Evolutionary conservation across 2,888 invertebrate genomes (phyloP), one percentile per base, ranked within the genome.

Genomic region (Tortrix viridana): DNA sequence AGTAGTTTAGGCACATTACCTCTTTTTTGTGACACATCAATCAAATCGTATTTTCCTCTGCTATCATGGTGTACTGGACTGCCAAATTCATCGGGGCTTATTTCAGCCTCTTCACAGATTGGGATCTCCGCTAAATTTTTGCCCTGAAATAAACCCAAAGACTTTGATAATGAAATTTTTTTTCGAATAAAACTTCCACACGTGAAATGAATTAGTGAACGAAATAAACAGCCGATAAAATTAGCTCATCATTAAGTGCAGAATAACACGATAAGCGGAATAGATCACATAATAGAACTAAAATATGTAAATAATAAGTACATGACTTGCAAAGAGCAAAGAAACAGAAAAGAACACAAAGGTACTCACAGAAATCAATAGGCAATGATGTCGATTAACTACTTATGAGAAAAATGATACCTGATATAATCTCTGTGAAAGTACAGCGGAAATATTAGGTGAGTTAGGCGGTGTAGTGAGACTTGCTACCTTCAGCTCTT

Each of bases 381-480:
- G 82, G 81, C 79, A 85, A 87, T 87, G 85, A 79, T 74, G 77
- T 79, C 82, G 77, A 80, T 76, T 74, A 72, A 77, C 70, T 67
- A 74, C 71, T 70, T 75, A 78, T 76, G 66, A 77, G 76, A 54
- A 58, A 71, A 74, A 72, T 72, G 70, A 87, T 91, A 94, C 94
- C 92, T 93, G 94, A 81, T 93, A 94, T 74, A 89, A 93, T 74
- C 93, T 93, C 74, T 93, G 93, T 71, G 92, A 91, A 78, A 95
- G 92, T 60, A 88, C 84, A 72, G 93, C 93, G 52, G 95, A 95
- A 69, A 95, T 95, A 84, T 95, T 95, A 52, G 96, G 95, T 47
- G 96, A 96, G 82, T 96, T 96, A 67, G 95, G 96, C 65, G 96
- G 96, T 66, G 95, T 95, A 46, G 93, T 87, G 65, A 94, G 88